Percentiles rank a stretch among this genome's conserved stretches.
Conservation (phyloP, 2,888 invertebrate genomes). For the Scaptodrosophila latifasciaeformis region DNA sequence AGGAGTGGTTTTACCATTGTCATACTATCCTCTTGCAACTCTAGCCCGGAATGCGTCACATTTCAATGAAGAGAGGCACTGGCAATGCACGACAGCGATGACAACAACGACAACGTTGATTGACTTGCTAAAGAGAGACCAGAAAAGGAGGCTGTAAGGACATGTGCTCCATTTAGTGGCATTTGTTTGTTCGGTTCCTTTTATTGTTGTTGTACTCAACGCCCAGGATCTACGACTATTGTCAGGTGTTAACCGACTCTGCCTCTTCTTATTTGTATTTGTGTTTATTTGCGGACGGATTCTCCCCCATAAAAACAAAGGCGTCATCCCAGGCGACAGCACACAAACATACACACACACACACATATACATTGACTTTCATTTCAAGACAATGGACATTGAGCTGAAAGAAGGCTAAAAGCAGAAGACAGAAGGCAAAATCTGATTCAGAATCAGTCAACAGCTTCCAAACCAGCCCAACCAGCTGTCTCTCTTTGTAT, state of each 20-base stretch:
- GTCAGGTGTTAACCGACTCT: not conserved
- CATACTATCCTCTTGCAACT: not conserved
- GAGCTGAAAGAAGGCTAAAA: not conserved
- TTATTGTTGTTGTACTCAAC: too few relatives aligned
- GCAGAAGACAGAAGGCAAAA: not conserved
- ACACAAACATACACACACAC: not conserved
- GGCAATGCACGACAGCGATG: constrained; percentile 31
- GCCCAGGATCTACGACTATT: constrained; percentile 1
- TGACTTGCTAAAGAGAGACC: constrained; percentile 49
- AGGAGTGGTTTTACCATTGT: not conserved
- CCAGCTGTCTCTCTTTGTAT: not conserved
- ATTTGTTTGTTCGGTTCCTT: constrained; percentile 41
- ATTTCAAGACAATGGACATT: not conserved
- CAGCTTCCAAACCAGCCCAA: too few relatives aligned
- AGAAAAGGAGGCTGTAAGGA: constrained; percentile 22
- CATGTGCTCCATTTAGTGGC: constrained; percentile 34
- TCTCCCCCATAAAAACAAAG: constrained; percentile 57
- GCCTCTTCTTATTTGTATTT: constrained; percentile 23
- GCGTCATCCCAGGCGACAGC: constrained; percentile 45
- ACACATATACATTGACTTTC: not conserved
- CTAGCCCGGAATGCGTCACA: constrained; percentile 16
- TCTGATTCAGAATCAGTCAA: not conserved
- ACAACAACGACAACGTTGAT: constrained; percentile 46
- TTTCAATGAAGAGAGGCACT: constrained; percentile 42
- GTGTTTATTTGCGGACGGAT: too few relatives aligned